Conservation (phyloP, 2,113 vertebrate genomes). For the Zosterops japonicus region DNA sequence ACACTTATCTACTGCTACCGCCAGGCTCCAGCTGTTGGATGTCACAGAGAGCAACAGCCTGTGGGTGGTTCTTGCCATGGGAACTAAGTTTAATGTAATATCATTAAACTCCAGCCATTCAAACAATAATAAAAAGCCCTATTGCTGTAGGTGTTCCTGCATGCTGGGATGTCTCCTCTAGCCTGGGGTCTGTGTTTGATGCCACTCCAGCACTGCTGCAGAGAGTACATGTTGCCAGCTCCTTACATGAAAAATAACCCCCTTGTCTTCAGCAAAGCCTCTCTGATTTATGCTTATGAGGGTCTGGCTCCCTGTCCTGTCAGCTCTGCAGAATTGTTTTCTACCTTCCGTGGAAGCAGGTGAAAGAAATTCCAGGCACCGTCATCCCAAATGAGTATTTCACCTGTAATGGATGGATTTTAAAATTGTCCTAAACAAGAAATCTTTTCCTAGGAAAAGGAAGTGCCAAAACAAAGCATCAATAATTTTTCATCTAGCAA, state of each 20-base stretch:
- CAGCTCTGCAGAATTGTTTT: not conserved
- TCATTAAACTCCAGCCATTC: not conserved
- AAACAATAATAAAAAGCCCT: not conserved
- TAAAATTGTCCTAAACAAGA: constrained; percentile 23
- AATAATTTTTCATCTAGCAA: not conserved
- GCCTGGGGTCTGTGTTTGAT: not conserved
- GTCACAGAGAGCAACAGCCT: not conserved
- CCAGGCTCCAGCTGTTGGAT: not conserved
- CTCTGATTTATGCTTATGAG: constrained; percentile 7
- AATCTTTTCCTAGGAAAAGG: not conserved
- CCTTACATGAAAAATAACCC: not conserved
- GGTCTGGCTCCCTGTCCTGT: not conserved
- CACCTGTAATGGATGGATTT: not conserved
- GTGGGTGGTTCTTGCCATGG: not conserved
- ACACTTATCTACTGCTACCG: not conserved
- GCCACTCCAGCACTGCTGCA: not conserved
- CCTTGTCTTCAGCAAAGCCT: not conserved
- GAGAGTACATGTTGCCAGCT: not conserved
- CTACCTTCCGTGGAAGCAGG: not conserved
- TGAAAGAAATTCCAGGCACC: not conserved
- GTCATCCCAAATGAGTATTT: not conserved
- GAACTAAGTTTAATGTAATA: not conserved
- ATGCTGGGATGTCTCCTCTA: not conserved
- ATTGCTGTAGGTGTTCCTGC: not conserved
- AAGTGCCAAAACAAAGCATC: constrained; percentile 22